Percentiles rank a stretch among this genome's conserved stretches.
Conservation (phyloP, 2,888 invertebrate genomes). For the Caenorhabditis becei region DNA sequence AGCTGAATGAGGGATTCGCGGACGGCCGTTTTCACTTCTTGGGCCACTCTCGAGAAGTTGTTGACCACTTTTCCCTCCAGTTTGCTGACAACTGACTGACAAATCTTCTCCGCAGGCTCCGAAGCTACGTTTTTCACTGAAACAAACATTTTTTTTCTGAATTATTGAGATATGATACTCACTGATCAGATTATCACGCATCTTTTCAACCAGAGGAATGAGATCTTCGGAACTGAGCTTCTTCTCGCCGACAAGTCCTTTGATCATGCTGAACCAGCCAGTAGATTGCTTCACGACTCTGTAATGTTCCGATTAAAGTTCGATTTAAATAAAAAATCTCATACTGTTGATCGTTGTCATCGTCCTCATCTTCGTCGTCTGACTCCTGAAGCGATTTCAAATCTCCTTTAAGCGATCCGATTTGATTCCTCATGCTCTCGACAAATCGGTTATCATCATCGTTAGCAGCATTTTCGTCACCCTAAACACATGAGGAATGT, state of each 20-base stretch:
- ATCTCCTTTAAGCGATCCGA: conserved; percentile 83
- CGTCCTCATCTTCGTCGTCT: conserved; percentile 72
- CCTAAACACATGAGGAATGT: conserved; percentile 69
- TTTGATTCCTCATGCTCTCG: conserved; percentile 71
- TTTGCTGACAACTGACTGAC: conserved; percentile 79
- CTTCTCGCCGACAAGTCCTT: conserved; percentile 86
- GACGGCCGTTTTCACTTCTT: conserved; percentile 90
- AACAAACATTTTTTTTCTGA: conserved; percentile 57
- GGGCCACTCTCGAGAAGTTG: conserved; percentile 93
- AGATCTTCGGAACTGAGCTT: conserved; percentile 89
- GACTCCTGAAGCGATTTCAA: conserved; percentile 83
- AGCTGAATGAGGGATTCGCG: conserved; percentile 93
- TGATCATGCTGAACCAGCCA: conserved; percentile 90
- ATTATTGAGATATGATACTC: conserved; percentile 5
- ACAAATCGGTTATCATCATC: conserved; percentile 57
- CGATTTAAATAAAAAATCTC: neutral
- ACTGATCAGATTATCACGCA: conserved; percentile 93
- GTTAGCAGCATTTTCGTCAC: conserved; percentile 29
- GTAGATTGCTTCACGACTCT: conserved; percentile 65
- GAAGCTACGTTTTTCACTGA: conserved; percentile 94
- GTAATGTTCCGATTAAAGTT: conserved; percentile 10
- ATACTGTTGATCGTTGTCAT: conserved; percentile 19
- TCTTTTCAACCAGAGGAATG: conserved; percentile 91
- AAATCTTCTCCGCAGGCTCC: conserved; percentile 92
- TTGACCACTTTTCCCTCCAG: conserved; percentile 85